phyloP scores from a whole-genome alignment of 2,113 vertebrate genomes.

The Phodopus roborovskii region DNA sequence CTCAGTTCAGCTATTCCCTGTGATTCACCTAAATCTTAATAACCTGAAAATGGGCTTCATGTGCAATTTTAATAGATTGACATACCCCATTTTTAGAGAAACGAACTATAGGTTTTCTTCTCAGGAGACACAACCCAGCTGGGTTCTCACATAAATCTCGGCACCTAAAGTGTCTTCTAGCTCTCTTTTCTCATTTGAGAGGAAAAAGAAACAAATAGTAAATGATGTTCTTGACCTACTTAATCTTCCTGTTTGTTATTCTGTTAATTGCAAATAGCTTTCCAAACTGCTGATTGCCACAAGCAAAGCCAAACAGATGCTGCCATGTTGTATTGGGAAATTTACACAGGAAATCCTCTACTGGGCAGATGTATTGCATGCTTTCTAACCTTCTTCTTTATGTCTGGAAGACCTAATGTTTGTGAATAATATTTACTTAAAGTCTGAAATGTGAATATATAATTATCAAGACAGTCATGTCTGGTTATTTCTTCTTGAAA shows the following conservation, averaged over 20 bases:
- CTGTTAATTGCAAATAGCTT: not conserved
- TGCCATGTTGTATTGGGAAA: not conserved
- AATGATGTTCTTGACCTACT: not conserved
- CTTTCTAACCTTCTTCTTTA: not conserved
- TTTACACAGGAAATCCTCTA: not conserved
- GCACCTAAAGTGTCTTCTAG: not conserved
- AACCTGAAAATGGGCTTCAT: not conserved
- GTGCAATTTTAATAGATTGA: not conserved
- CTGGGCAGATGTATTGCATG: not conserved
- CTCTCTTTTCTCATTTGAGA: not conserved
- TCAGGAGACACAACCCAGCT: not conserved
- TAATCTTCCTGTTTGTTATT: conserved; percentile 18
- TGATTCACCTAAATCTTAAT: not conserved
- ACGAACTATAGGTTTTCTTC: not conserved
- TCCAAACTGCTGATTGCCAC: not conserved
- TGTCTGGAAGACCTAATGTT: not conserved
- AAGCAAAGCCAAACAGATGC: conserved; percentile 15
- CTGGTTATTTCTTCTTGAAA: not conserved
- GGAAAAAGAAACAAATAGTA: not conserved
- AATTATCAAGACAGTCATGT: not conserved
- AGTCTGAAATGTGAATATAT: not conserved
- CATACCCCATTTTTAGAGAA: not conserved
- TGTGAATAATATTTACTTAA: not conserved
- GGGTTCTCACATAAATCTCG: not conserved
- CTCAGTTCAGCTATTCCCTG: not conserved